These are phyloP conservation scores for Drosophila ohnishii DNA, from an alignment of 1,140 invertebrate species.

Conservation along the genomic window DNA sequence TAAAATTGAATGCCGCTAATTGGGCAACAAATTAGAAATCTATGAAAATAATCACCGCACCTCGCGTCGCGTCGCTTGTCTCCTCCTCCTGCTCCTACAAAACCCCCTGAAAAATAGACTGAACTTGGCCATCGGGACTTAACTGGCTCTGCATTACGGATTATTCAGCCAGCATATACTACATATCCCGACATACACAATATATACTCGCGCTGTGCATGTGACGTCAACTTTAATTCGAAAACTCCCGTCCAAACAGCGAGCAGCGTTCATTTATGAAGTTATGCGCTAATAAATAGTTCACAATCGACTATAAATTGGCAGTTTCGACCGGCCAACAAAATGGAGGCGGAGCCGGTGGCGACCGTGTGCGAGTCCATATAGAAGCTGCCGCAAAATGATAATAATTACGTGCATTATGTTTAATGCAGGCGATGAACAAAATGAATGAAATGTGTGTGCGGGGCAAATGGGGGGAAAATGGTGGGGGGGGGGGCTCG, in stretches of 20 bases:
- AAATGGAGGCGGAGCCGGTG: not conserved
- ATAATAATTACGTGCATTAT: constrained; percentile 81
- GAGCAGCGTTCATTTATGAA: constrained; percentile 59
- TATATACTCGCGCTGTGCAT: not conserved
- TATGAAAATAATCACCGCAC: constrained; percentile 60
- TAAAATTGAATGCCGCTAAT: constrained; percentile 66
- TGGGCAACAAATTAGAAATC: constrained; percentile 74
- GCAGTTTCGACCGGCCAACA: constrained; percentile 48
- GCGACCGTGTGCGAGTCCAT: constrained; percentile 19
- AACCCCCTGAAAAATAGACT: not conserved
- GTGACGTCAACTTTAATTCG: constrained; percentile 26
- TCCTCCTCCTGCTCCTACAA: no score
- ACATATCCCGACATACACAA: constrained; percentile 28
- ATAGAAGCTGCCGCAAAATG: constrained; percentile 68
- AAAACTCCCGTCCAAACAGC: constrained; percentile 17
- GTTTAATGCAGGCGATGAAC: constrained; percentile 66
- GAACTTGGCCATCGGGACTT: constrained; percentile 36
- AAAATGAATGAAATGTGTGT: constrained; percentile 28
- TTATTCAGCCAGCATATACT: constrained; percentile 30
- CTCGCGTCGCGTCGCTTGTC: not conserved
- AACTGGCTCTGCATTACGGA: constrained; percentile 59
- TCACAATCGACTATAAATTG: constrained; percentile 77
- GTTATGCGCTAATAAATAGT: constrained; percentile 80
- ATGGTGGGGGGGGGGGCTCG: constrained; percentile 4
- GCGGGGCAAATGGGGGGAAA: not conserved